Conservation (phyloP, 1,140 invertebrate species). For the Ectropis grisescens region DNA sequence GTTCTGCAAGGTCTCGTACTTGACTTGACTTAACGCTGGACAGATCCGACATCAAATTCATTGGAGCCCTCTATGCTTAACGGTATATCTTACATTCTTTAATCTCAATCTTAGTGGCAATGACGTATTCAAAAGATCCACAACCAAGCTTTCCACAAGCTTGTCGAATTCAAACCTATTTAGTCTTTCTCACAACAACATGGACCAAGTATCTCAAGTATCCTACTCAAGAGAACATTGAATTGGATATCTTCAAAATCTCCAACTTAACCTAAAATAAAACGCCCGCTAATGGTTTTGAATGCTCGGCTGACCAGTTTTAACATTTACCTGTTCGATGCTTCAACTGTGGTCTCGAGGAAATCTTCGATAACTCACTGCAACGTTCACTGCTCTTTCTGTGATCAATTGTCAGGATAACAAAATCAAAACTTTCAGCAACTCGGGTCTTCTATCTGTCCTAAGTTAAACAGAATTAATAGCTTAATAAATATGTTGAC, state of each 20-base stretch:
- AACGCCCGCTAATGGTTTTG: constrained; percentile 72
- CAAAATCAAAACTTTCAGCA: constrained; percentile 66
- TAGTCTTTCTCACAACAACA: constrained; percentile 77
- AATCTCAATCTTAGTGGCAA: constrained; percentile 76
- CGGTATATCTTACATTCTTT: constrained; percentile 72
- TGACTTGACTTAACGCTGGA: constrained; percentile 75
- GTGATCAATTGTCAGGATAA: constrained; percentile 76
- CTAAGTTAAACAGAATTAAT: constrained; percentile 75
- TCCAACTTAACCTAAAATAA: constrained; percentile 76
- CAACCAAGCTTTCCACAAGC: constrained; percentile 74
- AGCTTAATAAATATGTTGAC: constrained; percentile 76
- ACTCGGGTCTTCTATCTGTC: constrained; percentile 63
- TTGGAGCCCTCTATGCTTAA: constrained; percentile 76
- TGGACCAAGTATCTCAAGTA: constrained; percentile 74
- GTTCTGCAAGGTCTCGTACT: constrained; percentile 64
- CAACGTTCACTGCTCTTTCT: constrained; percentile 76
- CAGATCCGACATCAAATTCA: constrained; percentile 74
- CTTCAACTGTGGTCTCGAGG: constrained; percentile 76
- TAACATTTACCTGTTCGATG: constrained; percentile 77
- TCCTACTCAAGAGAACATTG: constrained; percentile 76
- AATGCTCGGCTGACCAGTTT: constrained; percentile 70
- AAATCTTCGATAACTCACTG: constrained; percentile 73
- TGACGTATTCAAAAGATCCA: constrained; percentile 75
- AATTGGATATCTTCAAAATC: constrained; percentile 76
- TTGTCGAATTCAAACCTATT: constrained; percentile 73